These are phyloP conservation scores for Saxidomus purpurata DNA, from an alignment of 1,140 invertebrate genomes.

Conservation along the genomic window DNA sequence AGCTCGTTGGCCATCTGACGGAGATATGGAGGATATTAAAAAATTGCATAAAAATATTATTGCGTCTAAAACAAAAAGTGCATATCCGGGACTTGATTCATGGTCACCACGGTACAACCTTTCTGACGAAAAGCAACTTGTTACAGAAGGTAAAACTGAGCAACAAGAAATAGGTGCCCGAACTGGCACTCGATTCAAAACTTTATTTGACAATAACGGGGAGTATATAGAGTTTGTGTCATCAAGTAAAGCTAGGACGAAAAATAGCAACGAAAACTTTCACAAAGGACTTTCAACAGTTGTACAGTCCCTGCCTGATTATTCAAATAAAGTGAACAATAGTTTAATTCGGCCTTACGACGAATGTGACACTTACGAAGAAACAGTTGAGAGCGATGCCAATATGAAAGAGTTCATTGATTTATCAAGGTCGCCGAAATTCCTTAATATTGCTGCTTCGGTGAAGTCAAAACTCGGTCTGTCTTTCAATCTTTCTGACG, in stretches of 20 bases:
- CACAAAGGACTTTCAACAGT: not conserved
- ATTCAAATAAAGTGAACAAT: not conserved
- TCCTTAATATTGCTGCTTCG: not conserved
- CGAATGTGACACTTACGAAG: constrained; percentile 25
- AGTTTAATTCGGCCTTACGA: not conserved
- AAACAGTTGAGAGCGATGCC: not conserved
- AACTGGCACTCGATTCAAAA: not conserved
- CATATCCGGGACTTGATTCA: constrained; percentile 28
- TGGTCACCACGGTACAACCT: constrained; percentile 15
- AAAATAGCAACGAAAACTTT: not conserved
- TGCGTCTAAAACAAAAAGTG: not conserved
- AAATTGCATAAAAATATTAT: not conserved
- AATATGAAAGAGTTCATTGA: not conserved
- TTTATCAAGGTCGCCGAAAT: not conserved
- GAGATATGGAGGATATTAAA: constrained; percentile 9
- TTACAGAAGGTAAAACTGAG: constrained; percentile 2
- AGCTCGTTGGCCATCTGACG: not conserved
- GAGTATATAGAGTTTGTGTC: constrained; percentile 6
- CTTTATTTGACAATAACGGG: constrained; percentile 7
- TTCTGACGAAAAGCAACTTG: not conserved
- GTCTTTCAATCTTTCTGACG: not conserved
- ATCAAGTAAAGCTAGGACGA: constrained; percentile 6
- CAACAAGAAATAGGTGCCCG: not conserved
- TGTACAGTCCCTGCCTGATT: not conserved
- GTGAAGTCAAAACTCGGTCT: not conserved